phyloP scores from a whole-genome alignment of 2,113 vertebrate species.

The Tachysurus fulvidraco region DNA sequence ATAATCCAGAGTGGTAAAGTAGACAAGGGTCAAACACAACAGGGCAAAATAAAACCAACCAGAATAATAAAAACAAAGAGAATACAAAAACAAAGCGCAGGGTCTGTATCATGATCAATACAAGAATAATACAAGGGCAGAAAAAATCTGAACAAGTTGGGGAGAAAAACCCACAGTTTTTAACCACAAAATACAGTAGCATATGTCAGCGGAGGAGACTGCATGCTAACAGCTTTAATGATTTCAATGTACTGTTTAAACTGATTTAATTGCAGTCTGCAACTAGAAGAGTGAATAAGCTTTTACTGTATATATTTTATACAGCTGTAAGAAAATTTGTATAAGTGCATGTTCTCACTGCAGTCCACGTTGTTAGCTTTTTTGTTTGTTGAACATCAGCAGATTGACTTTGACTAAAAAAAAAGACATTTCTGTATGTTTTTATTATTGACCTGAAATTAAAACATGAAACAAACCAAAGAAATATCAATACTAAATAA shows the following conservation, averaged over 20 bases:
- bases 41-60: neutral
- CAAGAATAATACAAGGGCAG: neutral
- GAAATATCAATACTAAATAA: neutral
- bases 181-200: neutral
- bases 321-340: neutral
- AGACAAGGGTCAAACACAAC: neutral
- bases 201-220: neutral
- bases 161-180: neutral
- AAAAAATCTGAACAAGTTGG: neutral
- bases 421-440: neutral
- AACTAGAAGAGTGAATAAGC: neutral
- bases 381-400: neutral
- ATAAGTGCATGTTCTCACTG: neutral
- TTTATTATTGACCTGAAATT: neutral
- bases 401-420: neutral
- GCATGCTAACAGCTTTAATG: neutral
- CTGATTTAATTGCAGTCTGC: neutral
- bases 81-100: neutral
- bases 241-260: neutral
- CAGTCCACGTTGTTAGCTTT: neutral
- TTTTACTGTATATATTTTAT: neutral
- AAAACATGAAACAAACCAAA: neutral
- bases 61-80: constrained; percentile 9
- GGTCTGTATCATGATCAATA: neutral
- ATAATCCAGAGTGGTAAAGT: neutral